Percentiles rank a stretch among this genome's conserved stretches.
Conservation (phyloP, 2,888 invertebrate species). For the Lapara coniferarum region DNA sequence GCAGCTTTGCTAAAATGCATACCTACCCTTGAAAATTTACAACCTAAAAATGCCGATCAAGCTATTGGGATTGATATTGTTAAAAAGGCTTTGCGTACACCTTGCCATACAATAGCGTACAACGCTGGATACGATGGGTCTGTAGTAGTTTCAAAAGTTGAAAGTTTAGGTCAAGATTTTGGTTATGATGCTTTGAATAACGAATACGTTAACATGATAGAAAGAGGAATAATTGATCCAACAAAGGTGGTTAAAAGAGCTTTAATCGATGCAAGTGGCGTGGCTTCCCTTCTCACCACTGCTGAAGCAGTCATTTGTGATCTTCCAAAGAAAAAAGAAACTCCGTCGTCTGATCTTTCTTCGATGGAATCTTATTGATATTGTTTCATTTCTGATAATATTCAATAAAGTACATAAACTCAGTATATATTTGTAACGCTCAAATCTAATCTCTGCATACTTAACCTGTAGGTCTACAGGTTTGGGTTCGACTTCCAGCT, state of each 20-base stretch:
- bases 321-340: slow-evolving; percentile 48
- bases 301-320: slow-evolving; percentile 99
- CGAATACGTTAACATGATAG: slow-evolving; percentile 95
- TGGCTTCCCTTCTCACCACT: slow-evolving; percentile 84
- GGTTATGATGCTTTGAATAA: slow-evolving; percentile 96
- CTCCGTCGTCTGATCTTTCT: slow-evolving; percentile 15
- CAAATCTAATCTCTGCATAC: too few species aligned
- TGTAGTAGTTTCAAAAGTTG: slow-evolving; percentile 94
- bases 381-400: background rate
- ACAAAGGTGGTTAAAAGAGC: slow-evolving; percentile 87
- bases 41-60: slow-evolving; percentile 89
- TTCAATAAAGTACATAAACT: background rate
- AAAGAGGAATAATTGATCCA: slow-evolving; percentile 96
- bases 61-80: slow-evolving; percentile 91
- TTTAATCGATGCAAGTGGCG: slow-evolving; percentile 70
- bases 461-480: too few species aligned
- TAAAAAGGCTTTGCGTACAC: slow-evolving; percentile 91
- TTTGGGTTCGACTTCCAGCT: too few species aligned
- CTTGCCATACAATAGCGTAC: slow-evolving; percentile 93
- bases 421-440: too few species aligned
- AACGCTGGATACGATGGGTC: slow-evolving; percentile 96
- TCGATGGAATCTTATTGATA: background rate
- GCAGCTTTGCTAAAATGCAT: slow-evolving; percentile 93
- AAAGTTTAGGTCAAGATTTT: slow-evolving; percentile 86
- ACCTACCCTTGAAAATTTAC: slow-evolving; percentile 85